Conservation (phyloP, 92 coral and sea anemone species). For the Phymanthus crucifer region DNA sequence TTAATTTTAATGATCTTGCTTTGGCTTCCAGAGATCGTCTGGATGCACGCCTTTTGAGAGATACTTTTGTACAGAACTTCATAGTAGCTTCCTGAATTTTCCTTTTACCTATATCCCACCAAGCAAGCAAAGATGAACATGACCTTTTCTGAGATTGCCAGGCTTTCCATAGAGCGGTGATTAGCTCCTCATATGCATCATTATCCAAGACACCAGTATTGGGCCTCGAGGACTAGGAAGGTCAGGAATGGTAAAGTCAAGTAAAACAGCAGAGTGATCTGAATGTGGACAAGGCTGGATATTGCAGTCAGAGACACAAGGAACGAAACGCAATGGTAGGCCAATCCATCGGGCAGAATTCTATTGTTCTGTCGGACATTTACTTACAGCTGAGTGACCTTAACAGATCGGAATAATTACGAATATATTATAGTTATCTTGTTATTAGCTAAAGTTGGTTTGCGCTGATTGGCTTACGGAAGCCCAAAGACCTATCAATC, state of each 20-base stretch:
- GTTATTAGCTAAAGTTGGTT: no score
- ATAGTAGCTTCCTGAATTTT: conserved; percentile 7
- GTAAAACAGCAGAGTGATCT: conserved; percentile 5
- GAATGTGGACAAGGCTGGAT: conserved; percentile 17
- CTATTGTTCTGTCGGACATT: no score
- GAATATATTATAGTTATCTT: no score
- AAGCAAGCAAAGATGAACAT: background rate
- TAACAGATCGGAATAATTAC: no score
- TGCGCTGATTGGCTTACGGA: no score
- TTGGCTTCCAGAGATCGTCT: background rate
- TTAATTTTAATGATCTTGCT: conserved; percentile 5
- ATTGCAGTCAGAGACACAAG: background rate
- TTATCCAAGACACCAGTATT: conserved; percentile 1
- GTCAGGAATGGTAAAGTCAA: no score
- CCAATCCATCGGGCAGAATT: no score
- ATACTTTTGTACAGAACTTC: background rate
- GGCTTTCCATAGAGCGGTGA: conserved; percentile 1
- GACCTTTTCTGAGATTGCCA: no score
- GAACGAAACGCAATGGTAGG: background rate
- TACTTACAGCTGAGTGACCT: no score
- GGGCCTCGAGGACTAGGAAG: conserved; percentile 19
- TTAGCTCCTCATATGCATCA: background rate
- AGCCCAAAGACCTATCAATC: no score
- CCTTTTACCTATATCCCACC: conserved; percentile 55
- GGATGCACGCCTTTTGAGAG: background rate